phyloP scores from a whole-genome alignment of 2,888 invertebrate genomes.

The Coremacera marginata region DNA sequence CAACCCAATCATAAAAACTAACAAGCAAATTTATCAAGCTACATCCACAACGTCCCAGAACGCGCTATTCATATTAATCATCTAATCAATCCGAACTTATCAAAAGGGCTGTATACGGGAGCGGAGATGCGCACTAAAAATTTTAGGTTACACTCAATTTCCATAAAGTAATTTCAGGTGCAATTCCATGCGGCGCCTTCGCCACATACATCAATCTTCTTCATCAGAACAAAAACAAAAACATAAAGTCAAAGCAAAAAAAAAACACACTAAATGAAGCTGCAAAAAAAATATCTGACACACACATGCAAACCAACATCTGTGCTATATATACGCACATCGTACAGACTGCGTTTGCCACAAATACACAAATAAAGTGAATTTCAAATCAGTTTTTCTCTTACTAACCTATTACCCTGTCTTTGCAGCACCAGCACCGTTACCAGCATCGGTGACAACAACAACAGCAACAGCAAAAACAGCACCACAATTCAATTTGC shows the following conservation, averaged over 20 bases:
- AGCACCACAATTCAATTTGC: constrained; percentile 37
- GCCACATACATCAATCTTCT: constrained; percentile 39
- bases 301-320: neutral
- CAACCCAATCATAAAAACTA: neutral
- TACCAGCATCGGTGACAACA: constrained; percentile 3
- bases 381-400: constrained; percentile 32
- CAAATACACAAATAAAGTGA: constrained; percentile 1
- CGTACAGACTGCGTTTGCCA: neutral
- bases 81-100: neutral
- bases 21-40: neutral
- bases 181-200: constrained; percentile 43
- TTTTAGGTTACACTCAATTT: constrained; percentile 27
- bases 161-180: constrained; percentile 43
- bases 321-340: neutral
- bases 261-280: neutral
- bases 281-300: neutral
- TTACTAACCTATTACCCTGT: neutral
- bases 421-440: constrained; percentile 24
- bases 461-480: constrained; percentile 19
- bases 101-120: neutral
- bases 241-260: no score
- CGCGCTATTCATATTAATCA: neutral
- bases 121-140: neutral
- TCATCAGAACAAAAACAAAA: neutral
- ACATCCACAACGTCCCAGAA: neutral